Base-by-base conservation (phyloP, 2,113 vertebrate genomes). In the Hippocampus mohnikei region DNA sequence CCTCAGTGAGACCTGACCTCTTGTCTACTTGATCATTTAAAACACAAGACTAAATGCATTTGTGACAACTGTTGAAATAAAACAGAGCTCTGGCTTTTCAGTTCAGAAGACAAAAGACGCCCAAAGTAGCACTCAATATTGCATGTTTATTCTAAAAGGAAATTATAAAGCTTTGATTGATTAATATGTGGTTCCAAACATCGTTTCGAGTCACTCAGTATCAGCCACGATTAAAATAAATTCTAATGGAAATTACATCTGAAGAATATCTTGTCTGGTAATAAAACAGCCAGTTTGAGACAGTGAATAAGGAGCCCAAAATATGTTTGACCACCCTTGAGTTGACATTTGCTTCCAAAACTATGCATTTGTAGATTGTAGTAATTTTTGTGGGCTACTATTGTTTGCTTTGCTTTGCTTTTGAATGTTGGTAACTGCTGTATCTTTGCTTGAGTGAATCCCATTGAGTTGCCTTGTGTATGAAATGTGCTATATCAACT, bases 241-340 rank as follows among this genome's bases (percentile, higher is more conserved):
- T 15, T 41, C 18, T 61, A 33, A 23, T 37, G 59, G 29, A 40
- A 63, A 41, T 62, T 37, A 37, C n/a, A 42, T 64, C 5, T 15
- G 21, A 23, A 64, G 11, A 44, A 13, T 42, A 13, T 21, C 50
- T 18, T 69, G 56, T 67, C 58, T 71, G 50, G 71, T 61, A 63
- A 73, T 76, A 79, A 11, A 79, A 67, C 74, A 73, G 21, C 61
- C 65, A 50, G n/a, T 60, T 48, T 64, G 58, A 59, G 21, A 40
- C 56, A 27, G 67, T 69, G 73, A 60, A 69, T 73, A 67, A 58
- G 67, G 61, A 70, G 46, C 66, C 46, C 61, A 50, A 37, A 37
- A 37, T 37, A 37, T 37, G 33, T 37, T 37, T 37, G 5, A 37
- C 33, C 33, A 37, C 33, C 33, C 33, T 37, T 37, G 33, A 37